phyloP scores from a whole-genome alignment of 2,113 vertebrate genomes.

The Brachypteracias leptosomus region DNA sequence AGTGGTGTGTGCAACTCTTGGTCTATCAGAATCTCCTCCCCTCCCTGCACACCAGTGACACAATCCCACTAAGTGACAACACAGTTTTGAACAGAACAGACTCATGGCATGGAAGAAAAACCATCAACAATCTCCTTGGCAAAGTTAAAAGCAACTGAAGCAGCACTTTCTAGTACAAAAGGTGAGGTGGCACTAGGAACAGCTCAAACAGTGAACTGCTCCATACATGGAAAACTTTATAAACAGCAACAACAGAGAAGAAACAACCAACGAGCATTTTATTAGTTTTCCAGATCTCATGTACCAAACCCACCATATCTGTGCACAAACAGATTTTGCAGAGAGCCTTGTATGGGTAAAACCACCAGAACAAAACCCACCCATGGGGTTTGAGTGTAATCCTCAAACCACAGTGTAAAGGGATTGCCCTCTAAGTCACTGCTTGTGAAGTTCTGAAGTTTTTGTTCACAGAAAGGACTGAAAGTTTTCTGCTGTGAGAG shows the following conservation, averaged over 20 bases:
- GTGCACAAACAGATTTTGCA: neutral
- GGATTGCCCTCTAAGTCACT: accelerated
- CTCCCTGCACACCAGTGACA: neutral
- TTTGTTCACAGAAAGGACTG: neutral
- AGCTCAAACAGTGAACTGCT: neutral
- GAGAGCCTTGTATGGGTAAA: neutral
- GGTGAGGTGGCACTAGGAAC: neutral
- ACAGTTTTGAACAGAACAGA: neutral
- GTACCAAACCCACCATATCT: neutral
- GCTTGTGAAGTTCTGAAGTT: neutral
- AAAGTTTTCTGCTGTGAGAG: neutral
- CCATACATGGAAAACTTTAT: neutral
- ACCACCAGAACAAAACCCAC: neutral
- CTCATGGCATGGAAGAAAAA: neutral
- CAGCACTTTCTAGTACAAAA: neutral
- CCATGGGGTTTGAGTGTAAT: neutral
- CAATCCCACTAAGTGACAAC: neutral
- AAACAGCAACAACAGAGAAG: neutral
- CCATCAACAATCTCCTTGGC: neutral
- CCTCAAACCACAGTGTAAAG: neutral
- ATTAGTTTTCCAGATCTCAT: neutral
- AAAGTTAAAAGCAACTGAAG: neutral
- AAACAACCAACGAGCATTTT: neutral
- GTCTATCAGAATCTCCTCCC: neutral
- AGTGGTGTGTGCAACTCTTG: neutral